These are phyloP conservation scores for Lytechinus pictus DNA, from an alignment of 35 echinoderm and acorn worm species.

Conservation along the genomic window DNA sequence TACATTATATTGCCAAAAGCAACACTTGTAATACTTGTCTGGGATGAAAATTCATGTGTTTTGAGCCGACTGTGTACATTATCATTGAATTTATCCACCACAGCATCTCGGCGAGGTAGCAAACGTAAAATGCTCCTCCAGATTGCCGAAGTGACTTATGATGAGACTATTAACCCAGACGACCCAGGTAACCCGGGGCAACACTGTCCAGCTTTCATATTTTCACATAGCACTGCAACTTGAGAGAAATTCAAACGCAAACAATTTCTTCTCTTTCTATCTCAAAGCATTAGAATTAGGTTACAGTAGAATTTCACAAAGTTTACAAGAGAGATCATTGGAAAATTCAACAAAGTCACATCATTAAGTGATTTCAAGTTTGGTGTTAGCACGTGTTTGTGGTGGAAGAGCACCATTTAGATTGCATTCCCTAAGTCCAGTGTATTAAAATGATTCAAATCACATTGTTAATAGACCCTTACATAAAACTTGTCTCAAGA, in stretches of 20 bases:
- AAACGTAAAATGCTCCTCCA: slow-evolving; percentile 43
- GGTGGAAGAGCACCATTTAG: too few relatives aligned
- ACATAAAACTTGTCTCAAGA: too few relatives aligned
- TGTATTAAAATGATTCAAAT: too few relatives aligned
- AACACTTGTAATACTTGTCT: too few relatives aligned
- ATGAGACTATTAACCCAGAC: slow-evolving; percentile 6
- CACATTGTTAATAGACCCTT: too few relatives aligned
- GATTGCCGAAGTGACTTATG: slow-evolving; percentile 29
- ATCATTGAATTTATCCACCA: background rate
- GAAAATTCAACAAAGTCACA: background rate
- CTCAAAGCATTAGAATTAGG: background rate
- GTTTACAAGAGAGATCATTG: slow-evolving; percentile 12
- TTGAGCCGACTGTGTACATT: background rate
- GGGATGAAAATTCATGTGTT: too few relatives aligned
- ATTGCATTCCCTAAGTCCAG: too few relatives aligned
- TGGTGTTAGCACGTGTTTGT: too few relatives aligned
- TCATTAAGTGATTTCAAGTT: too few relatives aligned
- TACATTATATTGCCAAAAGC: too few relatives aligned
- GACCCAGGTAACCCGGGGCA: slow-evolving; percentile 35
- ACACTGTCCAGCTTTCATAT: background rate
- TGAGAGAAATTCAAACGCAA: background rate
- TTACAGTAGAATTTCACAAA: background rate
- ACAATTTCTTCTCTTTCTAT: background rate
- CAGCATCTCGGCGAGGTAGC: slow-evolving; percentile 42
- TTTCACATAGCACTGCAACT: slow-evolving; percentile 31